A percentile compares a stretch with the other conserved stretches of the same genome.
phyloP scores from a whole-genome alignment of 2,113 vertebrate genomes.

The Chionis minor region DNA sequence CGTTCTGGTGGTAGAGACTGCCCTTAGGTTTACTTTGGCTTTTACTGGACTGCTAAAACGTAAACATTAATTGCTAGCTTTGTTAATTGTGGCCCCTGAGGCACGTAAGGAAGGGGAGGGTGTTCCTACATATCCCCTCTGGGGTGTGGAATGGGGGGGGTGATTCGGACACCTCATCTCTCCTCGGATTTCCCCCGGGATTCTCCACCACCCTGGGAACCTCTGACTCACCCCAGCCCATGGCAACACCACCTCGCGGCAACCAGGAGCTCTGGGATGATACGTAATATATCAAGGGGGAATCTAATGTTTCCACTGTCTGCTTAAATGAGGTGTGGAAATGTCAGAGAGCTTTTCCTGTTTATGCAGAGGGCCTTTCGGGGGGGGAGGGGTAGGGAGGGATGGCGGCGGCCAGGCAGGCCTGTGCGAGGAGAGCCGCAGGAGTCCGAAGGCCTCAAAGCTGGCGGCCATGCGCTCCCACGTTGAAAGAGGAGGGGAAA shows the following conservation, averaged over 20 bases:
- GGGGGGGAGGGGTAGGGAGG: not conserved
- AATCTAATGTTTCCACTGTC: not conserved
- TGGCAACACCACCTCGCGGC: not conserved
- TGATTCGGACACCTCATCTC: not conserved
- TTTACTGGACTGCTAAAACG: not conserved
- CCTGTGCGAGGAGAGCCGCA: accelerated
- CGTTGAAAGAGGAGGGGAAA: accelerated
- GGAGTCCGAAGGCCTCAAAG: accelerated
- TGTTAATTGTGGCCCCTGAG: not conserved
- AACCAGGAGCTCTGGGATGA: not conserved
- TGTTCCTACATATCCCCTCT: not conserved
- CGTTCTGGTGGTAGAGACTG: not conserved
- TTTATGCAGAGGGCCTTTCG: not conserved
- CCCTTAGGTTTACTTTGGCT: not conserved
- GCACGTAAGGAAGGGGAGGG: not conserved
- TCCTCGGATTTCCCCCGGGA: slow-evolving; percentile 3
- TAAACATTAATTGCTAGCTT: not conserved
- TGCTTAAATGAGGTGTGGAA: slow-evolving; percentile 1
- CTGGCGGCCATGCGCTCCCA: not conserved
- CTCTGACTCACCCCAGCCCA: not conserved
- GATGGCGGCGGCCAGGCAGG: not conserved
- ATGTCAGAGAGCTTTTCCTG: not conserved
- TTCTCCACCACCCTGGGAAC: not conserved
- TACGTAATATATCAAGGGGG: not conserved
- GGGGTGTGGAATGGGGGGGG: not conserved